Percentiles rank a stretch among this genome's conserved stretches.
Conservation (phyloP, 1,140 invertebrate species). For the Saccostrea glomerata region DNA sequence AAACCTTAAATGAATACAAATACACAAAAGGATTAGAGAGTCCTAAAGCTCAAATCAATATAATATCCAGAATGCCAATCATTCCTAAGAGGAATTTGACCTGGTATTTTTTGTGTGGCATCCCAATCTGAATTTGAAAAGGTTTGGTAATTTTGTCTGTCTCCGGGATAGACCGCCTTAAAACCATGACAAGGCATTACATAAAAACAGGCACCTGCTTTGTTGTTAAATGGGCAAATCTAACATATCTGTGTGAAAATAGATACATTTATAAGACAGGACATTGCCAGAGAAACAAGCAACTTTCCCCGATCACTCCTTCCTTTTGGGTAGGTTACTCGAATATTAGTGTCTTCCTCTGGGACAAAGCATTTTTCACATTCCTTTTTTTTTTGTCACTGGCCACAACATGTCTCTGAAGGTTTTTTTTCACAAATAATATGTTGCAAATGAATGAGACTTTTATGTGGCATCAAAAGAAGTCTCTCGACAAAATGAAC, state of each 20-base stretch:
- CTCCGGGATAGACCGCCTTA: neutral
- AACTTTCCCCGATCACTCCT: neutral
- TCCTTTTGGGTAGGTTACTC: neutral
- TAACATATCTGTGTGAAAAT: constrained; percentile 2
- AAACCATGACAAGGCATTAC: neutral
- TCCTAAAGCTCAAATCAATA: constrained; percentile 6
- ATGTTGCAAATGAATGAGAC: neutral
- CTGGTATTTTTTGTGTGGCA: constrained; percentile 8
- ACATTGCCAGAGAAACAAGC: neutral
- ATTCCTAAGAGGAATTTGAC: constrained; percentile 6
- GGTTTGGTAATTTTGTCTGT: neutral
- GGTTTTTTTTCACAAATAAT: neutral
- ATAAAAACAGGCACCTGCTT: neutral
- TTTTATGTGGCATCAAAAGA: neutral
- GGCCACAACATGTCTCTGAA: constrained; percentile 8
- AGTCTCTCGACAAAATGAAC: neutral
- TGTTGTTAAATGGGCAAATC: neutral
- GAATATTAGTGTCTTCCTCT: neutral
- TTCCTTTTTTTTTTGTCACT: neutral
- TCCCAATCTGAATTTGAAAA: neutral
- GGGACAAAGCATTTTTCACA: constrained; percentile 28
- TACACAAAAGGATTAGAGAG: constrained; percentile 1
- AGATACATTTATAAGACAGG: neutral
- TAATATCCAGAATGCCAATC: neutral
- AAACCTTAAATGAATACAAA: constrained; percentile 12